Conservation (phyloP, 2,113 vertebrate species). For the Ascaphus truei region DNA sequence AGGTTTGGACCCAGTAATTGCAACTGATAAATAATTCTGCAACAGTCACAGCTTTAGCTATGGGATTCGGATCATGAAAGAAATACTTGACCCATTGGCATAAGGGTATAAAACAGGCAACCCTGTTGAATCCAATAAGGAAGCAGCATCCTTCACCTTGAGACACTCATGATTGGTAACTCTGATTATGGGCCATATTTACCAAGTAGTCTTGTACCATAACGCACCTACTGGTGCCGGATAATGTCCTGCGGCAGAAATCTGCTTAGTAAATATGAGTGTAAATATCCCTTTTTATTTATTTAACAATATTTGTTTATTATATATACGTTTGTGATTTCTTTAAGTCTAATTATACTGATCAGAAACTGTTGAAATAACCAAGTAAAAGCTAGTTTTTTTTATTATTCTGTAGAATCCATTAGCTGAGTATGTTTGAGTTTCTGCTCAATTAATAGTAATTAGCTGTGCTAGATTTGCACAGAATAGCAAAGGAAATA, state of each 20-base stretch:
- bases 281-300: constrained; percentile 14
- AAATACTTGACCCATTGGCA: background rate
- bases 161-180: background rate
- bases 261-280: too few species aligned
- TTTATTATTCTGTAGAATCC: background rate
- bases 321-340: background rate
- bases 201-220: too few species aligned
- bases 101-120: background rate
- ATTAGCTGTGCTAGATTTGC: too few species aligned
- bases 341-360: too few species aligned
- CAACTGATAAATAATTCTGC: constrained; percentile 12
- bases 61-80: constrained; percentile 4
- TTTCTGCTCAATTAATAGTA: too few species aligned
- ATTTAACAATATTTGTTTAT: constrained; percentile 13
- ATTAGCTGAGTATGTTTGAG: too few species aligned
- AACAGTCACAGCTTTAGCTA: too few species aligned
- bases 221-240: too few species aligned
- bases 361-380: too few species aligned
- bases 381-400: background rate
- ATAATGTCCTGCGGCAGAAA: too few species aligned
- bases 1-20: constrained; percentile 27
- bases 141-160: background rate
- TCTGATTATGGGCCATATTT: too few species aligned
- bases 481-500: too few species aligned
- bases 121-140: background rate